Conservation (phyloP, 2,797 vertebrate species). For the Lycodopsis pacificus region DNA sequence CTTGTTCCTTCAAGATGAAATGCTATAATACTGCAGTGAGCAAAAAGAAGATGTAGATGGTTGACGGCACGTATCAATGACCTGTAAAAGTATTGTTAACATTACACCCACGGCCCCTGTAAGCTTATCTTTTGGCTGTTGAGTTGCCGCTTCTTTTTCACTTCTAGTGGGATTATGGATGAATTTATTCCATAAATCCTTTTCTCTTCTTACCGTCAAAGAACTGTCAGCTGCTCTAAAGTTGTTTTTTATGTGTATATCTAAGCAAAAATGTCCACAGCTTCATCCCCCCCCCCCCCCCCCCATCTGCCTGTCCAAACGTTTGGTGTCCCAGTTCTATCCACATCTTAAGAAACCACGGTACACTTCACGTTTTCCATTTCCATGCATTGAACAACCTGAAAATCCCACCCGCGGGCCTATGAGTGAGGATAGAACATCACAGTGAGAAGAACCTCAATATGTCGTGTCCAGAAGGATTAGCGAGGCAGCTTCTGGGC, state of each 20-base stretch:
- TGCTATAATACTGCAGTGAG: background rate
- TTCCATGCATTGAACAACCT: slow-evolving; percentile 56
- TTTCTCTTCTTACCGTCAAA: background rate
- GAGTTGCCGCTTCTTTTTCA: too few relatives aligned
- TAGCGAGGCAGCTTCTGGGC: slow-evolving; percentile 46
- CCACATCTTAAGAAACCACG: slow-evolving; percentile 24
- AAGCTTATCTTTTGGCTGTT: background rate
- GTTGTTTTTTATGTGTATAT: background rate
- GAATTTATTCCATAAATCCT: background rate
- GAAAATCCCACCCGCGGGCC: slow-evolving; percentile 56
- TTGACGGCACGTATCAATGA: background rate
- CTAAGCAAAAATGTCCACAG: background rate
- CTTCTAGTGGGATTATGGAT: background rate
- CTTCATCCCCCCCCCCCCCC: background rate
- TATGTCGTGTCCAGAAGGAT: slow-evolving; percentile 68
- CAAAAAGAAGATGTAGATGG: background rate
- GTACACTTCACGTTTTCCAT: slow-evolving; percentile 38
- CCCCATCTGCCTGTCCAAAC: background rate
- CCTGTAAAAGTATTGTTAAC: background rate
- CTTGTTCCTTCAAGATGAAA: background rate
- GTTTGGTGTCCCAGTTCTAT: slow-evolving; percentile 12
- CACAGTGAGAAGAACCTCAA: slow-evolving; percentile 46
- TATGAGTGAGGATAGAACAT: slow-evolving; percentile 47
- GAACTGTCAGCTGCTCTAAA: background rate
- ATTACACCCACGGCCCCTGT: background rate